A percentile compares a stretch with the other conserved stretches of the same genome.
These are phyloP conservation scores for Caenorhabditis sp. DNA, from an alignment of 2,888 invertebrate species.

Conservation along the genomic window DNA sequence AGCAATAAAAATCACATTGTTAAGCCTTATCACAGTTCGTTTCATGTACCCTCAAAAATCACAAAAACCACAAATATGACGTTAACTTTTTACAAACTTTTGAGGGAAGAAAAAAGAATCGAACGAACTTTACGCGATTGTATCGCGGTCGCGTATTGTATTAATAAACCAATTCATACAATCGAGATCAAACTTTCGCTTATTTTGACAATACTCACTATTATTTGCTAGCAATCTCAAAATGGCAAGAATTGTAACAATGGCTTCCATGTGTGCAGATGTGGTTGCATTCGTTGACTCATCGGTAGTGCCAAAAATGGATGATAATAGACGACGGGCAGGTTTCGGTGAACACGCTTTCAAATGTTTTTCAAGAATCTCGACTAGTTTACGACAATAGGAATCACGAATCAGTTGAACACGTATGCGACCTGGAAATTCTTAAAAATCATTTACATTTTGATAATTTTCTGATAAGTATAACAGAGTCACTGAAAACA, in stretches of 20 bases:
- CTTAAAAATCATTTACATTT: too few species aligned
- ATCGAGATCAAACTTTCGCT: too few species aligned
- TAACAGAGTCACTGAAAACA: not conserved
- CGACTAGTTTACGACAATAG: constrained; percentile 22
- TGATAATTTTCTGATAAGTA: not conserved
- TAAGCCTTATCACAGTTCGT: not conserved
- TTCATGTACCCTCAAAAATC: constrained; percentile 2
- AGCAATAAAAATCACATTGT: not conserved
- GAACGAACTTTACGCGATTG: too few species aligned
- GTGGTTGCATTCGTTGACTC: constrained; percentile 13
- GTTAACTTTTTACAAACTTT: not conserved
- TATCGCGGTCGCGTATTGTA: too few species aligned
- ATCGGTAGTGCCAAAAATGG: constrained; percentile 33
- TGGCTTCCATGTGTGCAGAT: constrained; percentile 40
- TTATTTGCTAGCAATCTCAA: constrained; percentile 50
- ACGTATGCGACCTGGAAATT: constrained; percentile 41
- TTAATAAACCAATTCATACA: too few species aligned
- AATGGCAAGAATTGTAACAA: constrained; percentile 48
- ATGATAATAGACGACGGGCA: constrained; percentile 21
- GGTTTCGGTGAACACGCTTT: constrained; percentile 17
- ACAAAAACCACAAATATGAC: not conserved
- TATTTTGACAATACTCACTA: constrained; percentile 43
- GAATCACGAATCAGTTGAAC: constrained; percentile 41
- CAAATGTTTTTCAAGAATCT: constrained; percentile 26
- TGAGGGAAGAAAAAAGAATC: too few species aligned